Evolutionary conservation across 1,140 invertebrate species (phyloP), one percentile per base, ranked within the genome.

Genomic region (Habropoda laboriosa): DNA sequence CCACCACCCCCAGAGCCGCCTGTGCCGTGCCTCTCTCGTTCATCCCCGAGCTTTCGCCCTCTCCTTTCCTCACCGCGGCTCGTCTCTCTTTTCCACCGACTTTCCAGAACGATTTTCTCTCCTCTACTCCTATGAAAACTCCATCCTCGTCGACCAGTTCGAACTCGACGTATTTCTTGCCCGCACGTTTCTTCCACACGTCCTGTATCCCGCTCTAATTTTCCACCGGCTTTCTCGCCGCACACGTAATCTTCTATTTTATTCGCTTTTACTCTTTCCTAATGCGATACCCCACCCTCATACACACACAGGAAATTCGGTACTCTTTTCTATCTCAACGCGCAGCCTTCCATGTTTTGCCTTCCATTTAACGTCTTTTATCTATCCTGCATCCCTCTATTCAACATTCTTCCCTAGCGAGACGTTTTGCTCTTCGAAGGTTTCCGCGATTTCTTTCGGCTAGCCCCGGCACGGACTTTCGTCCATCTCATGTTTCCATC

Each of bases 161-260:
- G 30, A 47, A 49, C 51, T 57, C 38, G 38, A 67, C 57, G 55
- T 78, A 78, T 78, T 71, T 78, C 75, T 78, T 78, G 67, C 75
- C n/a, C 32, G 53, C 67, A 78, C 75, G 67, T 78, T 78, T 61
- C 75, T 78, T 76, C 66, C 21, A 8, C 45, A 38, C 60, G n/a
- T n/a, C 42, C 8, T 35, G 67, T 60, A 42, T 78, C 75, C 75
- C 18, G 42, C 55, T 78, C 67, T 71, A 78, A 78, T 78, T 78
- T 71, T 61, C 67, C 35, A 60, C 75, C 42, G 27, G 55, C 66
- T 71, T 67, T 78, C 40, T 71, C 67, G 45, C 67, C 64, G 53
- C 55, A 32, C 75, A 71, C 75, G 66, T 71, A 78, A 78, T 78
- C 75, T 70, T 51, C 75, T 38, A 60, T 71, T 71, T 61, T 60